These are phyloP conservation scores for Macrotis lagotis DNA, from an alignment of 2,113 vertebrate species.

Conservation along the genomic window DNA sequence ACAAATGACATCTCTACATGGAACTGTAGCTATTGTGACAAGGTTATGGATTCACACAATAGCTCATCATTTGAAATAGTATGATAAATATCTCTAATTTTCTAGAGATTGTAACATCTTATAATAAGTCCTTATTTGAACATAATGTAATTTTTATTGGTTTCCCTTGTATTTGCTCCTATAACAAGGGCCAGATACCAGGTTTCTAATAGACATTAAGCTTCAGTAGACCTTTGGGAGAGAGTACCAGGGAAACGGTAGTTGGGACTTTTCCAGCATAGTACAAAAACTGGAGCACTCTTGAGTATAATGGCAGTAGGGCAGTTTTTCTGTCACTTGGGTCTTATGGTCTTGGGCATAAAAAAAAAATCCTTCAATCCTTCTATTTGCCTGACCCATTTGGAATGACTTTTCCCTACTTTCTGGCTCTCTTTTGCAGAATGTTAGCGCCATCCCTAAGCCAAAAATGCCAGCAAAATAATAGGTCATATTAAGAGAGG, in stretches of 20 bases:
- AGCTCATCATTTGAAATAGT: conserved; percentile 54
- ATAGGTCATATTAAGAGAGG: neutral
- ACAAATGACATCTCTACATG: conserved; percentile 31
- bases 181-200: neutral
- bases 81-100: conserved; percentile 36
- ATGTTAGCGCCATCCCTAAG: neutral
- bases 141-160: neutral
- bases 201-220: conserved; percentile 45
- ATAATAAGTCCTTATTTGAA: conserved; percentile 44
- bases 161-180: conserved; percentile 8
- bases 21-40: neutral
- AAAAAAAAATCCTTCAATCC: neutral
- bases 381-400: neutral
- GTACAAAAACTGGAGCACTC: neutral
- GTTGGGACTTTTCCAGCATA: neutral
- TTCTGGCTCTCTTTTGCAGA: fast-evolving
- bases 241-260: fast-evolving
- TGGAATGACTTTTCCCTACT: neutral
- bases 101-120: conserved; percentile 42
- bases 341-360: neutral
- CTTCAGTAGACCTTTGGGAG: neutral
- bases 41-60: neutral
- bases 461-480: neutral
- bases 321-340: neutral
- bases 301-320: neutral